Evolutionary conservation across 2,888 invertebrate species (phyloP).

Genomic region (Trilocha varians): DNA sequence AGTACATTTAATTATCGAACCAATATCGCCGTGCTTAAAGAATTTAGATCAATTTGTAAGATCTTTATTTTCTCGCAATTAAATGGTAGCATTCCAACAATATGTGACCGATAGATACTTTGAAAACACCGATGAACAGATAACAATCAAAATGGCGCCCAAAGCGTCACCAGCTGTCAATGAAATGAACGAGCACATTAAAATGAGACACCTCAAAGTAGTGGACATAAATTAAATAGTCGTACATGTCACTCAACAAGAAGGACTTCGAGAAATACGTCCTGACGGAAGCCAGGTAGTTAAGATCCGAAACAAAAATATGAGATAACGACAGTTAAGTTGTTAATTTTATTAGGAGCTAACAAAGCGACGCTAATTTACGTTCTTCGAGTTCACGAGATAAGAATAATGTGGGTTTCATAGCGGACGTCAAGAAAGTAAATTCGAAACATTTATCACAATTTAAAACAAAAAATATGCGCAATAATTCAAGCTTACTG

Average conservation of each 20-base stretch:
- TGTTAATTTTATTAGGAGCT: slow-evolving; percentile 65
- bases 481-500: background rate
- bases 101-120: slow-evolving; percentile 34
- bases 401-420: slow-evolving; percentile 17
- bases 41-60: too few relatives aligned
- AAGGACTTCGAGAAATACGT: slow-evolving; percentile 48
- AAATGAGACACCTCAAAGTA: slow-evolving; percentile 55
- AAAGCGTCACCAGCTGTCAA: slow-evolving; percentile 60
- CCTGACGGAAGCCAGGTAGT: slow-evolving; percentile 71
- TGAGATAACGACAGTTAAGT: slow-evolving; percentile 66
- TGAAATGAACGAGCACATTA: slow-evolving; percentile 61
- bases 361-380: slow-evolving; percentile 65
- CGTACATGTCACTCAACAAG: slow-evolving; percentile 61
- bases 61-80: too few relatives aligned
- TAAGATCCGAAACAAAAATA: slow-evolving; percentile 66
- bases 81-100: slow-evolving; percentile 19
- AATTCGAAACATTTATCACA: background rate
- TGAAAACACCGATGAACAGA: slow-evolving; percentile 41
- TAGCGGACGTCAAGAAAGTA: background rate
- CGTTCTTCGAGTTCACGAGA: slow-evolving; percentile 39
- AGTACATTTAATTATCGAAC: slow-evolving; percentile 9
- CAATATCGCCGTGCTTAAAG: background rate
- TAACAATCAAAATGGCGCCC: slow-evolving; percentile 67
- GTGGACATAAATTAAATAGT: slow-evolving; percentile 68
- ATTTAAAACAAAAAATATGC: background rate